Percentiles rank a stretch among this genome's conserved stretches.
phyloP scores from a whole-genome alignment of 2,797 vertebrate genomes.

The Darevskia mixta region DNA sequence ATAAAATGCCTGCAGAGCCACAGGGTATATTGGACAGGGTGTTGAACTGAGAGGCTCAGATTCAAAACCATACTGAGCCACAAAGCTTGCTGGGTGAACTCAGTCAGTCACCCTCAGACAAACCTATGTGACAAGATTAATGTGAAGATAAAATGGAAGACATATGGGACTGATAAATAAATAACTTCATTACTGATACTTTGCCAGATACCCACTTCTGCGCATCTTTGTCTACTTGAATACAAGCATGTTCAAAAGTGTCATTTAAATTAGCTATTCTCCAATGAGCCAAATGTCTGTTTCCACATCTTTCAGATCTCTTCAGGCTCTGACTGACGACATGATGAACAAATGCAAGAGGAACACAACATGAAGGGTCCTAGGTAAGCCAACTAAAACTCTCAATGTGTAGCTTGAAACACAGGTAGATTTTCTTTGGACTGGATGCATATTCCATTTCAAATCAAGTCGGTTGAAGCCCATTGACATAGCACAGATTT shows the following conservation, averaged over 20 bases:
- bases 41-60: background rate
- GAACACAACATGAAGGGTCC: background rate
- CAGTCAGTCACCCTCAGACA: background rate
- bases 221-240: background rate
- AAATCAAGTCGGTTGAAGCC: background rate
- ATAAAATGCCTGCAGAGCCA: background rate
- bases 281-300: background rate
- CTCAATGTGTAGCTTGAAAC: background rate
- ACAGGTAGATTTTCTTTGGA: background rate
- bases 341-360: background rate
- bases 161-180: background rate
- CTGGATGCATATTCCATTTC: background rate
- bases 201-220: too few relatives aligned
- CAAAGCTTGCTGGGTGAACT: background rate
- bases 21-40: background rate
- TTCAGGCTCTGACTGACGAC: background rate
- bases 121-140: background rate
- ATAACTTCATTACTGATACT: background rate
- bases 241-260: background rate
- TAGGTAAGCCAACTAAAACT: background rate
- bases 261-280: background rate
- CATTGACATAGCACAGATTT: background rate
- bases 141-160: background rate
- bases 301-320: background rate
- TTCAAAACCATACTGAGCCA: background rate